Evolutionary conservation across 1,140 invertebrate genomes (phyloP), one percentile per base, ranked within the genome.

Genomic region (Babylonia areolata): DNA sequence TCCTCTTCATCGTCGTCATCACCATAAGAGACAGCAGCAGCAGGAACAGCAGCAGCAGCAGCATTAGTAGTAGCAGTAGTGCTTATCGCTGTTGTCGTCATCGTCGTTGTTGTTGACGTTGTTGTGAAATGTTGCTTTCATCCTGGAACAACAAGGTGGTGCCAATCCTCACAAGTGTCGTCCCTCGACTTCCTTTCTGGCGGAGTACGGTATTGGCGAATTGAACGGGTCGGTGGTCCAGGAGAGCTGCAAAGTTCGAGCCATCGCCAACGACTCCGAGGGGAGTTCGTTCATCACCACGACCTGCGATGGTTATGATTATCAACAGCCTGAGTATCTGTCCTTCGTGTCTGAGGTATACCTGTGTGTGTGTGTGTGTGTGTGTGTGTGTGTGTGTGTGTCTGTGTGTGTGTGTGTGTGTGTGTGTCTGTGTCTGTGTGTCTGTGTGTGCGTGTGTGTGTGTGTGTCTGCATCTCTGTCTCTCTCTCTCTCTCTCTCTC

Each of bases 271-370:
- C 17, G 51, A 40, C 51, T 33, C 33, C 31, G n/a, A 80, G 15
- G 51, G 77, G 75, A 78, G n/a, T 80, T n/a, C 31, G 39, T 58
- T 81, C 42, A 40, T 69, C 31, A 39, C 35, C 37, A 39, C 84
- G 12, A 80, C 75, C 64, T 54, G 75, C 42, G 85, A 85, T 42
- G 87, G 89, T 9, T 90, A 88, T 64, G 17, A 39, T 9, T 90
- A 87, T 77, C 46, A 84, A 39, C 78, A 58, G 5, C 84, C 33
- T 17, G 12, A 37, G 33, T 51, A 90, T 54, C 54, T 46, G 31
- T 88, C 89, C 12, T 84, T 88, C 33, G 87, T 90, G n/a, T 86
- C 89, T 2, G 89, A 90, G 84, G 89, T 90, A 87, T 81, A 37
- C 17, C 9, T 46, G 42, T 46, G 42, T 46, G 42, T 15, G 42